These are phyloP conservation scores for Phymastichus coffea DNA, from an alignment of 1,140 invertebrate species.

Conservation along the genomic window DNA sequence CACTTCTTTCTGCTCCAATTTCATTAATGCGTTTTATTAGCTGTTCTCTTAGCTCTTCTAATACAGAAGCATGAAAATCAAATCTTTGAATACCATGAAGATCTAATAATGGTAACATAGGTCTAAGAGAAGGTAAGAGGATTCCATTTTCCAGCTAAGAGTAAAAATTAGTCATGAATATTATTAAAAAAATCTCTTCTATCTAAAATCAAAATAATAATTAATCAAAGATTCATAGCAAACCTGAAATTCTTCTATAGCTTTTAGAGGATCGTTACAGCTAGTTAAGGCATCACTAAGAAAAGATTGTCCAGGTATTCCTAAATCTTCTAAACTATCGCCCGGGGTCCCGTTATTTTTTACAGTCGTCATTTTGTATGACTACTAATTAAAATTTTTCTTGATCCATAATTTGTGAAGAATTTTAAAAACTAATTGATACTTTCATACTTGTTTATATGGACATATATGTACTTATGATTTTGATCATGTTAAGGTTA, in stretches of 20 bases:
- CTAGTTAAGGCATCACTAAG: conserved; percentile 90
- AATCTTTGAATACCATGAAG: conserved; percentile 87
- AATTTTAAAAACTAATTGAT: too few relatives aligned
- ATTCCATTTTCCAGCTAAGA: conserved; percentile 88
- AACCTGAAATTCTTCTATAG: conserved; percentile 96
- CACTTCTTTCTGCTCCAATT: conserved; percentile 71
- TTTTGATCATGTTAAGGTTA: too few relatives aligned
- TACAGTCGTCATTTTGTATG: conserved; percentile 37
- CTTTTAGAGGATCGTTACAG: conserved; percentile 93
- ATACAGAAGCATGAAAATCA: conserved; percentile 93
- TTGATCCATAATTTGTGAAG: background rate
- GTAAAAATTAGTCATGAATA: conserved; percentile 7
- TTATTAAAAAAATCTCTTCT: background rate
- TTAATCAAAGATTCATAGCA: conserved; percentile 1
- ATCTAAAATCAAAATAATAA: background rate
- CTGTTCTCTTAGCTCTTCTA: conserved; percentile 91
- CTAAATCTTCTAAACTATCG: conserved; percentile 77
- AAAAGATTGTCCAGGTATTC: conserved; percentile 86
- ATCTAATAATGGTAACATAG: conserved; percentile 92
- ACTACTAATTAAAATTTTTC: background rate
- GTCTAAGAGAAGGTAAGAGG: conserved; percentile 84
- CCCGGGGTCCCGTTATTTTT: conserved; percentile 44
- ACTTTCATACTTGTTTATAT: background rate
- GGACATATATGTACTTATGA: too few relatives aligned
- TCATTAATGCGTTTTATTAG: conserved; percentile 86